Evolutionary conservation across 2,113 vertebrate genomes (phyloP), one percentile per base, ranked within the genome.

Genomic region (Felis chaus): DNA sequence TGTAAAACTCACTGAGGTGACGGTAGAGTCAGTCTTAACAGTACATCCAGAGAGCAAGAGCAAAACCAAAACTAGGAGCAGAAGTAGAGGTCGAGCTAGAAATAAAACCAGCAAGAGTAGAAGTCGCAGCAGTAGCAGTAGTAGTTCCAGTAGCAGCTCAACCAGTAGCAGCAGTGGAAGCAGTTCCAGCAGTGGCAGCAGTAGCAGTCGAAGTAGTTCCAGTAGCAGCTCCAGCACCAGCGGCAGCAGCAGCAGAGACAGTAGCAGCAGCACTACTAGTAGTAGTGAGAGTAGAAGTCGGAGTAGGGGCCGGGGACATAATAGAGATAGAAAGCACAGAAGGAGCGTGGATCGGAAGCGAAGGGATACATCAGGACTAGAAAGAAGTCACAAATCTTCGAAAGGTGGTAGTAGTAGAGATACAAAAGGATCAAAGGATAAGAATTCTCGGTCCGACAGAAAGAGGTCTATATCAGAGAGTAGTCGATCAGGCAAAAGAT

Each of bases 391-490:
- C 97, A 99, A 99, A 98, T 98, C 99, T 92, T 99, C 99, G 57
- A 99, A 99, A 98, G 99, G 99, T 97, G 99, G 99, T 97, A 99
- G 99, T 94, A 97, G 98, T 81, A 99, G 99, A 97, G 99, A 99
- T 98, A 91, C 99, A 5, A 99, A 99, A 99, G 99, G 98, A 96
- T 99, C 99, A 50, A 99, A 99, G 98, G 99, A 99, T 98, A 99
- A 99, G 98, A 98, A 98, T 97, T 99, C 99, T 45, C 99, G 98
- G 61, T 99, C 99, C 85, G 99, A 99, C 98, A 99, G 99, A 91
- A 99, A 99, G 98, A 99, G 99, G 96, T 99, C 98, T 96, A 99
- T 99, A 97, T 99, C 99, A 79, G 99, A 99, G 98, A 99, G 99
- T 98, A 99, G 99, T 98, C 98, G 99, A 97, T 99, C 99, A 98